phyloP scores from a whole-genome alignment of 2,113 vertebrate species.

The Physeter macrocephalus region DNA sequence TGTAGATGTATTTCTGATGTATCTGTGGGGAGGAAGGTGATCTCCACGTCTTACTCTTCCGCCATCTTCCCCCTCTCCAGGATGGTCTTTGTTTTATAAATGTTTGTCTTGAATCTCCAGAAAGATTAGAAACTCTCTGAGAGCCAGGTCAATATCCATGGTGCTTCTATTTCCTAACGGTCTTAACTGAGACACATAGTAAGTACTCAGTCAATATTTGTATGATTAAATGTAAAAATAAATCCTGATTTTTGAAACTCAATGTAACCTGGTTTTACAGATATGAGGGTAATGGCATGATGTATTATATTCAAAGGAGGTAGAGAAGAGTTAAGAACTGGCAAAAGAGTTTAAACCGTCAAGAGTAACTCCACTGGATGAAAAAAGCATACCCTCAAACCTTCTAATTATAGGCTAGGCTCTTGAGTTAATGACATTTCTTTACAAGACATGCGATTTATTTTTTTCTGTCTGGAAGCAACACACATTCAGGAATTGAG shows the following conservation, averaged over 20 bases:
- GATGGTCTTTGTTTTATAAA: slow-evolving; percentile 14
- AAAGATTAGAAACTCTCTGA: neutral
- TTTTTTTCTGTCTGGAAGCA: slow-evolving; percentile 50
- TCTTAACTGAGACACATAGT: neutral
- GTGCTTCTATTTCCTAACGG: neutral
- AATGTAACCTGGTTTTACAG: neutral
- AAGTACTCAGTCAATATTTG: neutral
- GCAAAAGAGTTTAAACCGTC: slow-evolving; percentile 13
- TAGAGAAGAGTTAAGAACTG: slow-evolving; percentile 36
- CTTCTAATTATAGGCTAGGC: slow-evolving; percentile 50
- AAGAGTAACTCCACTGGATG: neutral
- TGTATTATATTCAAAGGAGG: neutral
- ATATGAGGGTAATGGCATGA: neutral
- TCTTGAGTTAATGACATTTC: slow-evolving; percentile 60
- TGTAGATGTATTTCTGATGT: too few species aligned
- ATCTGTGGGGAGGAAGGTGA: too few species aligned
- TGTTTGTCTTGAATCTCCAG: neutral
- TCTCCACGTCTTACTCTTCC: too few species aligned
- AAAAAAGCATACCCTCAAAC: slow-evolving; percentile 4
- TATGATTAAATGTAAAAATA: slow-evolving; percentile 13
- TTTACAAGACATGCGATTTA: slow-evolving; percentile 28
- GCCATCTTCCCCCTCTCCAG: too few species aligned
- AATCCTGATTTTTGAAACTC: slow-evolving; percentile 28
- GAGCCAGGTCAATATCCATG: neutral
- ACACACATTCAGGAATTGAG: slow-evolving; percentile 43